Percentiles rank a stretch among this genome's conserved stretches.
Evolutionary conservation across 2,797 vertebrate species (phyloP).

Genomic region (Myotis findleyi): DNA sequence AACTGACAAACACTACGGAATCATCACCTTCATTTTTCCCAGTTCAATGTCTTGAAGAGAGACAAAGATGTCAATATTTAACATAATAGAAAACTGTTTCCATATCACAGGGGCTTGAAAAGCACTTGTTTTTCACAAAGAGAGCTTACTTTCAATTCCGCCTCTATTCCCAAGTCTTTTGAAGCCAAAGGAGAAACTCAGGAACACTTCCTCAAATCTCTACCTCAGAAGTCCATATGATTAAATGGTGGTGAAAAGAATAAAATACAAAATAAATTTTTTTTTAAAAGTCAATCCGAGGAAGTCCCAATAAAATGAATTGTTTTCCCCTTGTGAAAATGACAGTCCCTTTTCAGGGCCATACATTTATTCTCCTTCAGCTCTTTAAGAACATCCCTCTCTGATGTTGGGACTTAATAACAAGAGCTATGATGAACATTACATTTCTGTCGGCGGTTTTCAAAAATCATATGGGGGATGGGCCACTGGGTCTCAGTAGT

Average conservation of each 20-base stretch:
- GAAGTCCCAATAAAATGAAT: background rate
- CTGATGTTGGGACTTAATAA: background rate
- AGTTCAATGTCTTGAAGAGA: background rate
- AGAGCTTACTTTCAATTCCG: background rate
- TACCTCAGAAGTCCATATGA: background rate
- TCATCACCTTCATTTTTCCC: background rate
- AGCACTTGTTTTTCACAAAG: background rate
- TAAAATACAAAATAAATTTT: no score
- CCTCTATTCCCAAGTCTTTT: background rate
- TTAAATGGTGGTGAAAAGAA: no score
- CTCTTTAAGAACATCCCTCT: background rate
- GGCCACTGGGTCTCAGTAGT: background rate
- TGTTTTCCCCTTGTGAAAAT: slow-evolving; percentile 17
- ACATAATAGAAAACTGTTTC: slow-evolving; percentile 10
- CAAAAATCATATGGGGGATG: background rate
- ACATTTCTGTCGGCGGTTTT: background rate
- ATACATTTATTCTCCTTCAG: background rate
- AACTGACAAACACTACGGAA: slow-evolving; percentile 14
- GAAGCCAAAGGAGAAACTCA: background rate
- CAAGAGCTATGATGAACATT: background rate
- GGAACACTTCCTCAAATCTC: background rate
- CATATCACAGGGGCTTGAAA: background rate
- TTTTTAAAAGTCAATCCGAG: no score
- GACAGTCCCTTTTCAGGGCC: background rate
- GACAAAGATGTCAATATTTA: background rate